phyloP scores from a whole-genome alignment of 1,140 invertebrate species.

The Bombus polaris region DNA sequence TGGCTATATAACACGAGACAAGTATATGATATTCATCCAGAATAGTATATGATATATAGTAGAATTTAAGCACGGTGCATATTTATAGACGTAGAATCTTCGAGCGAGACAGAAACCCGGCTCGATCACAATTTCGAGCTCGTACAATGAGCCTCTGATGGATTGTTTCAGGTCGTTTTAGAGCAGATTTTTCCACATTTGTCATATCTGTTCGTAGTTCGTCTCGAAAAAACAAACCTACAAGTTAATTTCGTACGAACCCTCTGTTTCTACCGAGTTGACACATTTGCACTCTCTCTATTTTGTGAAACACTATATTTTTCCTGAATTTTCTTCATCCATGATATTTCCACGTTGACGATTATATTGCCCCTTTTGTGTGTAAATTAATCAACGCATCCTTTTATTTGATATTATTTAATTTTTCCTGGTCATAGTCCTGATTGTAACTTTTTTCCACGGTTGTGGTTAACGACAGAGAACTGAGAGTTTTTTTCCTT shows the following conservation, averaged over 20 bases:
- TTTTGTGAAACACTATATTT: background rate
- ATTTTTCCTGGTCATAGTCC: no score
- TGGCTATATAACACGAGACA: background rate
- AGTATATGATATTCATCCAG: background rate
- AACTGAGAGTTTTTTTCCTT: background rate
- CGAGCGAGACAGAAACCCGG: background rate
- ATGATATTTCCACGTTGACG: background rate
- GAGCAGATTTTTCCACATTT: slow-evolving; percentile 7
- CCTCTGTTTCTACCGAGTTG: background rate
- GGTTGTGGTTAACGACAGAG: no score
- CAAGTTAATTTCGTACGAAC: slow-evolving; percentile 9
- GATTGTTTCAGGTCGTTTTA: slow-evolving; percentile 14
- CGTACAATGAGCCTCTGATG: slow-evolving; percentile 4
- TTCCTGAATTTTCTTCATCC: background rate
- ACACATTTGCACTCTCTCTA: no score
- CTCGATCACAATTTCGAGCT: background rate
- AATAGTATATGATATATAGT: no score
- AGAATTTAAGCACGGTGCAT: background rate
- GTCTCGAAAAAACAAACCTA: slow-evolving; percentile 3
- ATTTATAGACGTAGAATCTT: slow-evolving; percentile 6
- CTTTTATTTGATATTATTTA: background rate
- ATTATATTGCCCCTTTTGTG: background rate
- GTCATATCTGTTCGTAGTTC: background rate
- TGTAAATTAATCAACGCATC: background rate
- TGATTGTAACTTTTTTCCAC: background rate